Evolutionary conservation across 2,888 invertebrate genomes (phyloP).

Genomic region (Patella caerulea): DNA sequence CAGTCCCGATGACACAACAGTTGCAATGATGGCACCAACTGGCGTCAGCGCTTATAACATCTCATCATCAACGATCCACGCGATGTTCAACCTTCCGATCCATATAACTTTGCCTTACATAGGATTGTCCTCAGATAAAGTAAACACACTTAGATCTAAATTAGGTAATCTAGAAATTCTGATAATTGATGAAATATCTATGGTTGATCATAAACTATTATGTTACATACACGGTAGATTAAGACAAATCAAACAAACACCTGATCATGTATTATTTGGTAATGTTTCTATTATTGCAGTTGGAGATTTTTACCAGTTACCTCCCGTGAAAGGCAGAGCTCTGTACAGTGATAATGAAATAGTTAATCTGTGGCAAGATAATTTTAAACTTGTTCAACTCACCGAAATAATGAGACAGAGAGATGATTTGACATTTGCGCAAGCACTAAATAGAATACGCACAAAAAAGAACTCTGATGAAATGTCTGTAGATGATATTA

Average conservation of each 20-base stretch:
- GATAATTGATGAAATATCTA: slow-evolving; percentile 28
- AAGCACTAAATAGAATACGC: slow-evolving; percentile 27
- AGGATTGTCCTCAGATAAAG: not conserved
- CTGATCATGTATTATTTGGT: slow-evolving; percentile 13
- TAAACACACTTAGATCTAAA: slow-evolving; percentile 17
- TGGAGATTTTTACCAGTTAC: slow-evolving; percentile 28
- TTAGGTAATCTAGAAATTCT: slow-evolving; percentile 17
- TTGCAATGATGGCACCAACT: slow-evolving; percentile 6
- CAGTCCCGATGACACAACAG: slow-evolving; percentile 18
- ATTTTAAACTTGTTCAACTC: slow-evolving; percentile 28
- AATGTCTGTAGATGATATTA: slow-evolving; percentile 4
- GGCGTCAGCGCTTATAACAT: slow-evolving; percentile 18
- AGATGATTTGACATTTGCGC: slow-evolving; percentile 23
- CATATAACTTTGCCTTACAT: not conserved
- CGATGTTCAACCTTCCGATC: not conserved
- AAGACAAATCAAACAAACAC: slow-evolving; percentile 21
- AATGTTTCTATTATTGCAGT: not conserved
- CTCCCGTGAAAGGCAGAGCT: slow-evolving; percentile 26
- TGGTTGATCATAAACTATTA: slow-evolving; percentile 17
- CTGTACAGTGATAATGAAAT: not conserved
- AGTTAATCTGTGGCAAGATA: slow-evolving; percentile 28
- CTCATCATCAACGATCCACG: slow-evolving; percentile 13
- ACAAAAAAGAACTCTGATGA: slow-evolving; percentile 20
- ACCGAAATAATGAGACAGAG: slow-evolving; percentile 31
- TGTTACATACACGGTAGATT: slow-evolving; percentile 23